Percentiles rank a stretch among this genome's conserved stretches.
Conservation (phyloP, 2,113 vertebrate genomes). For the Sus scrofa region T2T-Sscrofa CM000814.6:128152501-128153000, state of each 20-base stretch:
- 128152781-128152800: neutral
- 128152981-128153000: neutral
- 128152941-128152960: neutral
- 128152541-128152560: neutral
- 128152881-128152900: neutral
- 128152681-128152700: neutral
- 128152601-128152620: neutral
- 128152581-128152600: conserved; percentile 44
- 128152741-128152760: neutral
- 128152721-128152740: neutral
- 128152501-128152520: neutral
- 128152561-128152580: conserved; percentile 21
- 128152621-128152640: neutral
- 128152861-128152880: neutral
- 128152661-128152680: conserved; percentile 34
- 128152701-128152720: neutral
- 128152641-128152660: neutral
- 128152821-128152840: neutral
- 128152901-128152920: neutral
- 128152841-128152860: neutral
- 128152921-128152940: neutral
- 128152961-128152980: neutral
- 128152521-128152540: neutral
- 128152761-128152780: neutral
- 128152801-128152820: neutral